Evolutionary conservation across 2,797 vertebrate species (phyloP).

Genomic region (Enteromius anoplus): DNA sequence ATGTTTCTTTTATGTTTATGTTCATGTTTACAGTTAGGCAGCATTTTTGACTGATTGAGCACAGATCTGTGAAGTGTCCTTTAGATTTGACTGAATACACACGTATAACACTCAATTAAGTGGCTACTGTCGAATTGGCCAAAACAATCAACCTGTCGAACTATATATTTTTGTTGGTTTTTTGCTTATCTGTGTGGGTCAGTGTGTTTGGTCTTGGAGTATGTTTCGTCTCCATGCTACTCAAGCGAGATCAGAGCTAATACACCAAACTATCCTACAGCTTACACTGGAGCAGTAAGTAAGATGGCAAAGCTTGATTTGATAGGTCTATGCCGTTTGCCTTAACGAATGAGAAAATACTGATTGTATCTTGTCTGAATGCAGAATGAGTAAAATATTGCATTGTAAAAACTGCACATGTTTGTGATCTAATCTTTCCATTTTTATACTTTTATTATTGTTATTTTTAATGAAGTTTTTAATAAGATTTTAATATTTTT

Average conservation of each 20-base stretch:
- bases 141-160: not conserved
- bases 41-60: slow-evolving; percentile 13
- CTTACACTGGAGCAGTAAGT: slow-evolving; percentile 18
- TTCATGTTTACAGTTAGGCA: slow-evolving; percentile 51
- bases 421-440: not conserved
- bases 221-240: not conserved
- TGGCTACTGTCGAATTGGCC: slow-evolving; percentile 7
- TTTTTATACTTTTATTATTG: not conserved
- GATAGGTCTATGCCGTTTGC: slow-evolving; percentile 39
- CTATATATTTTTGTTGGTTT: not conserved
- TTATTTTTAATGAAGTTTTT: too few species aligned
- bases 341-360: slow-evolving; percentile 35
- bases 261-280: not conserved
- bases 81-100: not conserved
- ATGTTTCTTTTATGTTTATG: slow-evolving; percentile 15
- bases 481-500: not conserved
- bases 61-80: slow-evolving; percentile 31
- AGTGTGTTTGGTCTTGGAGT: not conserved
- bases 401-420: not conserved
- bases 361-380: slow-evolving; percentile 30
- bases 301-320: slow-evolving; percentile 2
- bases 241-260: not conserved
- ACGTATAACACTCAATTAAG: not conserved
- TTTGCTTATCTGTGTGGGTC: slow-evolving; percentile 10
- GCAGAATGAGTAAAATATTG: slow-evolving; percentile 51